phyloP scores from a whole-genome alignment of 2,888 invertebrate genomes.

The Tricholauxania praeusta region DNA sequence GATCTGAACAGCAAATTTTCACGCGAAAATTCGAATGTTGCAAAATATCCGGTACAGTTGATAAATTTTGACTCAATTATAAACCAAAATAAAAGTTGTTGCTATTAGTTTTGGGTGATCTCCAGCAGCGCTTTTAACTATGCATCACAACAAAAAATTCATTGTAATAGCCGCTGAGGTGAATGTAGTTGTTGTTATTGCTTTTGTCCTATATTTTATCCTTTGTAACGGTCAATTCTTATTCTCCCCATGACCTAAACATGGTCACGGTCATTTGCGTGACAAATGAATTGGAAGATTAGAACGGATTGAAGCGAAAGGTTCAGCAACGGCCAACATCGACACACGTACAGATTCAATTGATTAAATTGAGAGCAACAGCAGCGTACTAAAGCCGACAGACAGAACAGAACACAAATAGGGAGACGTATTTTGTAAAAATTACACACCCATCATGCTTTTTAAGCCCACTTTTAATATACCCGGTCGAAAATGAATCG shows the following conservation, averaged over 20 bases:
- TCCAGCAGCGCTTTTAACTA: no score
- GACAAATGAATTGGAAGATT: constrained; percentile 8
- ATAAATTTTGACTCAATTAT: no score
- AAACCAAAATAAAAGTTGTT: no score
- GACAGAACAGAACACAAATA: constrained; percentile 1
- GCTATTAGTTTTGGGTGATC: no score
- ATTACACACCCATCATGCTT: no score
- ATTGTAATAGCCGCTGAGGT: background rate
- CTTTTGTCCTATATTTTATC: background rate
- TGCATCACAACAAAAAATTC: no score
- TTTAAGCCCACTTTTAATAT: no score
- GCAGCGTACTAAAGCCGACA: background rate
- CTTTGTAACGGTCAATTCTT: constrained; percentile 6
- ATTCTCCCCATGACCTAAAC: background rate
- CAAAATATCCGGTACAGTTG: no score
- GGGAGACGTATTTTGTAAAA: background rate
- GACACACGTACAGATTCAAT: background rate
- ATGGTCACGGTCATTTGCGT: constrained; percentile 16
- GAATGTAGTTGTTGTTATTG: background rate
- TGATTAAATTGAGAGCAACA: background rate
- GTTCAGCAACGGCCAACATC: background rate
- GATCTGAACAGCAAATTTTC: no score
- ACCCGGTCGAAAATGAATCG: no score
- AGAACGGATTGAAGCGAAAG: background rate
- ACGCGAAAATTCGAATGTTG: no score